phyloP scores from a whole-genome alignment of 2,113 vertebrate species.

The Promerops cafer region DNA sequence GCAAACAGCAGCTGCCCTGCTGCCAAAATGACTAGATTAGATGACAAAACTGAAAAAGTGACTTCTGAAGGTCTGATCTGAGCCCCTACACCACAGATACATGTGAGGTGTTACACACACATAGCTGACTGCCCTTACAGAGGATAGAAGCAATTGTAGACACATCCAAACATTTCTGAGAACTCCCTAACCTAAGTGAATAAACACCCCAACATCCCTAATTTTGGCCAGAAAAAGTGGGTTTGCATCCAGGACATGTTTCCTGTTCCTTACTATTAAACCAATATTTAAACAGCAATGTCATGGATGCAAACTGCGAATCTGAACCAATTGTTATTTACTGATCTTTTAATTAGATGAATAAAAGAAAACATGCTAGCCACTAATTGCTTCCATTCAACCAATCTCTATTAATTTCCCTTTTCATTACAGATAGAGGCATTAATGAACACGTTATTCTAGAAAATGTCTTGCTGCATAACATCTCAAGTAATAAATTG shows the following conservation, averaged over 20 bases:
- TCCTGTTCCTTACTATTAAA: not conserved
- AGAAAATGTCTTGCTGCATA: not conserved
- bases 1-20: not conserved
- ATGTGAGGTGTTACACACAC: too few species aligned
- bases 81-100: not conserved
- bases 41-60: not conserved
- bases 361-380: not conserved
- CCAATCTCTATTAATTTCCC: not conserved
- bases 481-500: not conserved
- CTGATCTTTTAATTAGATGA: not conserved
- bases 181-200: not conserved
- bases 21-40: not conserved
- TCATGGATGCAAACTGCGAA: not conserved
- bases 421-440: not conserved
- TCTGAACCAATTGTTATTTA: not conserved
- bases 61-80: not conserved
- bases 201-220: not conserved
- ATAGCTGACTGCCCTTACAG: not conserved
- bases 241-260: not conserved
- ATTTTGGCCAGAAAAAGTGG: not conserved
- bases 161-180: not conserved
- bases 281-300: not conserved
- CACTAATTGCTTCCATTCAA: not conserved
- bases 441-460: not conserved
- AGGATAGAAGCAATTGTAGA: fast-evolving